Percentiles rank a stretch among this genome's conserved stretches.
Conservation (phyloP, 2,113 vertebrate species). For the Periophthalmus modestus region DNA sequence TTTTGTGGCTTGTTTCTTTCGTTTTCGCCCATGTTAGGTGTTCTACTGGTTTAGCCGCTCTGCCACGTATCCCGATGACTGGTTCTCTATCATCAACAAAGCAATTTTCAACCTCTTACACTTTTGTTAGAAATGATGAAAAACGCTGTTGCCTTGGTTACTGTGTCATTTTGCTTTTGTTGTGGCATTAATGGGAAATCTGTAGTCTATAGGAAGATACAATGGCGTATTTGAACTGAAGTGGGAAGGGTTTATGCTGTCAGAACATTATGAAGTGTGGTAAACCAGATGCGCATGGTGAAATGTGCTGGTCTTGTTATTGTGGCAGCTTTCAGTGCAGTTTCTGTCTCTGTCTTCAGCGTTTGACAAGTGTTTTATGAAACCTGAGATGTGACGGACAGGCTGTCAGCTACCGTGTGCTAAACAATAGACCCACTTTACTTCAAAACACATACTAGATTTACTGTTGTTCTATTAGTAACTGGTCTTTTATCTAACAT, state of each 20-base stretch:
- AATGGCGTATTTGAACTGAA: conserved; percentile 14
- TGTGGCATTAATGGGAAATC: conserved; percentile 58
- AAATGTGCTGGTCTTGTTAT: not conserved
- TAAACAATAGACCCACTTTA: not conserved
- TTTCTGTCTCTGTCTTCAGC: not conserved
- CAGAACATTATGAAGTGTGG: conserved; percentile 20
- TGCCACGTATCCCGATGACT: conserved; percentile 20
- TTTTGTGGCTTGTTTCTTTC: not conserved
- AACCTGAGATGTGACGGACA: not conserved
- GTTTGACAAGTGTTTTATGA: conserved; percentile 5
- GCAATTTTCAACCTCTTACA: conserved; percentile 33
- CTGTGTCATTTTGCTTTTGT: conserved; percentile 29
- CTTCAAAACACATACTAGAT: not conserved
- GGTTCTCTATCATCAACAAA: conserved; percentile 23
- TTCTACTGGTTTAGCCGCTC: conserved; percentile 13
- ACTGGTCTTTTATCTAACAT: not conserved
- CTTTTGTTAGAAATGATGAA: conserved; percentile 15
- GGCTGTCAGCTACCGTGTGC: not conserved
- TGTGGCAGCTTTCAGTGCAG: not conserved
- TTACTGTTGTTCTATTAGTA: not conserved
- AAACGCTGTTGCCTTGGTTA: conserved; percentile 36
- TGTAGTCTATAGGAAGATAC: conserved; percentile 1
- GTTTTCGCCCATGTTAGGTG: not conserved
- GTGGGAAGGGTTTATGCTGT: not conserved
- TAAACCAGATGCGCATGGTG: conserved; percentile 8